Percentiles rank a stretch among this genome's conserved stretches.
Conservation (phyloP, 1,140 invertebrate species). For the Sipha flava region DNA sequence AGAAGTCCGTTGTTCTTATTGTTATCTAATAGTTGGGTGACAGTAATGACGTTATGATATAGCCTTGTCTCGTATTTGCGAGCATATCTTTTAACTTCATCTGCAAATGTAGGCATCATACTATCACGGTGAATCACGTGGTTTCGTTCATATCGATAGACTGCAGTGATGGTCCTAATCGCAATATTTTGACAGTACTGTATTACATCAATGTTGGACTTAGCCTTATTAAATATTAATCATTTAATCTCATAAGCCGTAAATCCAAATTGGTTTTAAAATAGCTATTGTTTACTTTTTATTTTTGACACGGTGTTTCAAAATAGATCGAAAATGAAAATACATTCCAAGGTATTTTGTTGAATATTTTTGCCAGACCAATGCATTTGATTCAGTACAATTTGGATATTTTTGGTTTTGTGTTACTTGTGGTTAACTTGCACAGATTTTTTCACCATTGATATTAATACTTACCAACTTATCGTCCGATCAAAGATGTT, state of each 20-base stretch:
- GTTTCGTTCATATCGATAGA: neutral
- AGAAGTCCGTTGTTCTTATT: neutral
- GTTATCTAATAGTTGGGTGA: neutral
- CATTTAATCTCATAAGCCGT: neutral
- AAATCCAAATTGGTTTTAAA: neutral
- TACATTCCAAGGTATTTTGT: too few relatives aligned
- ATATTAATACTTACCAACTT: too few relatives aligned
- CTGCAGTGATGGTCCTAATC: neutral
- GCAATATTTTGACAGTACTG: neutral
- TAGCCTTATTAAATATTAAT: too few relatives aligned
- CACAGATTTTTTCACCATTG: too few relatives aligned
- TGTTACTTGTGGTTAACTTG: too few relatives aligned
- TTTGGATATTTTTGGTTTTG: too few relatives aligned
- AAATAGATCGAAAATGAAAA: too few relatives aligned
- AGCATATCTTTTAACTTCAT: neutral
- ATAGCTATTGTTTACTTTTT: too few relatives aligned
- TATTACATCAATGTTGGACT: neutral
- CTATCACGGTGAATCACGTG: neutral
- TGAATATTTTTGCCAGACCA: too few relatives aligned
- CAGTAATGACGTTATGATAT: neutral
- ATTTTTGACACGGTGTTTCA: too few relatives aligned
- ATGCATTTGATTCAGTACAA: too few relatives aligned
- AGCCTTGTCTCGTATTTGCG: neutral
- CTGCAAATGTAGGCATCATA: neutral
- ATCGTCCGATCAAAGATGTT: too few relatives aligned